Conservation (phyloP, 2,113 vertebrate genomes). For the Pholis gunnellus region DNA sequence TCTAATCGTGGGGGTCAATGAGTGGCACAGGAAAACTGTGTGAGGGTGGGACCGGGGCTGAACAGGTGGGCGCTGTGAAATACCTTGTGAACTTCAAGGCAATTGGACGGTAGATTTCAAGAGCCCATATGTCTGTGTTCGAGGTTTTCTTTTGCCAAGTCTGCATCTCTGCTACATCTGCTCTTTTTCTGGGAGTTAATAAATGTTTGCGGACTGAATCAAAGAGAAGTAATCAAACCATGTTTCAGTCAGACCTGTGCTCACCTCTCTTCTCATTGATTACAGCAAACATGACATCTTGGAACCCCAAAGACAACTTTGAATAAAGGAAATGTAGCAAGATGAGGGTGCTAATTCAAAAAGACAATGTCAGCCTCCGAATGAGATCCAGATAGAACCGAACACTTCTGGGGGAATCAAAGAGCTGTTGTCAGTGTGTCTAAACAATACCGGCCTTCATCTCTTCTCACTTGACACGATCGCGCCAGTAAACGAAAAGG, state of each 20-base stretch:
- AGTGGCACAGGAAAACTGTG: constrained; percentile 46
- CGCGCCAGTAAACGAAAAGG: constrained; percentile 48
- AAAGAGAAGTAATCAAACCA: constrained; percentile 37
- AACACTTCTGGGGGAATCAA: constrained; percentile 71
- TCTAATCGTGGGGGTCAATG: constrained; percentile 50
- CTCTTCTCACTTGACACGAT: constrained; percentile 54
- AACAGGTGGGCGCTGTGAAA: constrained; percentile 54
- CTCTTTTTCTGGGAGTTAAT: constrained; percentile 43
- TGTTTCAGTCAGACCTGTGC: constrained; percentile 49
- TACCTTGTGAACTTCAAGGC: constrained; percentile 64
- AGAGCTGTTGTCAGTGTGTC: constrained; percentile 64
- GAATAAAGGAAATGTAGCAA: constrained; percentile 12
- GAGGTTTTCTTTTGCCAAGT: constrained; percentile 39
- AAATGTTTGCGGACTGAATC: constrained; percentile 48
- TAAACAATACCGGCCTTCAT: constrained; percentile 73
- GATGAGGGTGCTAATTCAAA: constrained; percentile 27
- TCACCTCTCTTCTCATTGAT: constrained; percentile 34
- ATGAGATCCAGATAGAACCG: constrained; percentile 45
- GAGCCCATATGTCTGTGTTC: constrained; percentile 50
- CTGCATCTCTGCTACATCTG: constrained; percentile 53
- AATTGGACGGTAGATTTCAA: constrained; percentile 51
- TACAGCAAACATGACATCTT: constrained; percentile 27
- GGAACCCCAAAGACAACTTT: constrained; percentile 6
- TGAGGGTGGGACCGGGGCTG: constrained; percentile 12
- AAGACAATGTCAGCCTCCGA: constrained; percentile 38